Evolutionary conservation across 2,113 vertebrate species (phyloP), one percentile per base, ranked within the genome.

Genomic region (Prunella himalayana): DNA sequence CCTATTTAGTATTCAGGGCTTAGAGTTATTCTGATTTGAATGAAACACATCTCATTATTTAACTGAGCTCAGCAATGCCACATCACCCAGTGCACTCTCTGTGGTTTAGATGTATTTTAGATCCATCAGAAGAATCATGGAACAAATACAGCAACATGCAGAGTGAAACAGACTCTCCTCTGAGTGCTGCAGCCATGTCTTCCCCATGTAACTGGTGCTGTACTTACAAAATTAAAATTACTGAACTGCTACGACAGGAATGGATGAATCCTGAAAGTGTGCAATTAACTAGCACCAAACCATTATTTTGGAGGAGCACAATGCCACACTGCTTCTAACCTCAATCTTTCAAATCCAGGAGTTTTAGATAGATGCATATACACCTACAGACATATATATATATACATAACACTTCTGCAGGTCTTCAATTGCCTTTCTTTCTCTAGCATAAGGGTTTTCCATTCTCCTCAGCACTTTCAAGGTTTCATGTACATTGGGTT

Each of bases 1-100:
- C 86, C 94, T 94, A 56, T 78, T 96, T 86, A 95, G 88, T 79
- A 97, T 95, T 92, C 92, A 57, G 51, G 68, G 80, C 37, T 90
- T 86, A 68, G 84, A 86, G 41, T 73, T 81, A 90, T 27, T 88
- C 93, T 86, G 86, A 95, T 94, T 96, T 88, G 90, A 96, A 93
- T 86, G 68, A 86, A 94, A 92, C 45, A 75, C 61, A 75, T 90
- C 91, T 87, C 86, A 82, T 77, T 96, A 94, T 90, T 93, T 88
- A 82, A 92, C 72, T 39, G 86, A 96, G 82, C 88, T 82, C 88
- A 90, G 86, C 89, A 75, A 97, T 82, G 86, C 69, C 76, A 84
- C 86, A 95, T 92, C 82, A 90, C n/a, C 82, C 76, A 94, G 35
- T 4, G 27, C 72, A 60, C 53, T 86, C 73, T 57, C 80, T 75